Evolutionary conservation across 2,888 invertebrate genomes (phyloP), one percentile per base, ranked within the genome.

Genomic region (Pardosa pseudoannulata): DNA sequence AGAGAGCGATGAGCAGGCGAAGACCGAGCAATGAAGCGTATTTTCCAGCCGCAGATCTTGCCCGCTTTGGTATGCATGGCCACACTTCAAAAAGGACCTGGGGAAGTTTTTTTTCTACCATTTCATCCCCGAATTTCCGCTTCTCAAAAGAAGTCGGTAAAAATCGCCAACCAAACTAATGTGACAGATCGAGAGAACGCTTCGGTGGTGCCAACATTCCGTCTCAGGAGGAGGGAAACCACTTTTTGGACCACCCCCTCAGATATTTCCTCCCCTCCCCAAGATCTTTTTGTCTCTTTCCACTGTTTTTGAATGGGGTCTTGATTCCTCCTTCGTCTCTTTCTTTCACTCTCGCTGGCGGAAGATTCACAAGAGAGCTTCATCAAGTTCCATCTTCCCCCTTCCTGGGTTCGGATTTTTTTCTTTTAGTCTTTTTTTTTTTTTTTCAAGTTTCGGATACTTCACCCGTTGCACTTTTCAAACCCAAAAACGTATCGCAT

Each of bases 81-180:
- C 76, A 72, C 79, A 87, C 87, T 71, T 87, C 87, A 87, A 87
- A 87, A 87, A 80, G 79, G 73, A 56, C 56, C 83, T 79, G 62
- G 78, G 62, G 70, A 41, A 56, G 78, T 85, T 78, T 78, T 85
- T 36, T 36, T 78, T 78, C 67, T 67, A 78, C 67, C 72, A 85
- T 68, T 78, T 85, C 67, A 68, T 78, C 67, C 56, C 64, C 50
- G 23, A 70, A 68, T 81, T 56, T 80, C 65, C 87, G 65, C 65
- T 80, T 71, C 64, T 87, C 75, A 72, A n/a, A 75, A 80, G 56
- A 87, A 87, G 75, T 87, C 80, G 87, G 87, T 87, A 80, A 87
- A 87, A 87, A 79, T 87, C 87, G 79, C 80, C 80, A 87, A 87
- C 87, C 87, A 87, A 87, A 80, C 87, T 87, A 87, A 87, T 87